Conservation (phyloP, 2,888 invertebrate species). For the Sinohyriopsis cumingii region DNA sequence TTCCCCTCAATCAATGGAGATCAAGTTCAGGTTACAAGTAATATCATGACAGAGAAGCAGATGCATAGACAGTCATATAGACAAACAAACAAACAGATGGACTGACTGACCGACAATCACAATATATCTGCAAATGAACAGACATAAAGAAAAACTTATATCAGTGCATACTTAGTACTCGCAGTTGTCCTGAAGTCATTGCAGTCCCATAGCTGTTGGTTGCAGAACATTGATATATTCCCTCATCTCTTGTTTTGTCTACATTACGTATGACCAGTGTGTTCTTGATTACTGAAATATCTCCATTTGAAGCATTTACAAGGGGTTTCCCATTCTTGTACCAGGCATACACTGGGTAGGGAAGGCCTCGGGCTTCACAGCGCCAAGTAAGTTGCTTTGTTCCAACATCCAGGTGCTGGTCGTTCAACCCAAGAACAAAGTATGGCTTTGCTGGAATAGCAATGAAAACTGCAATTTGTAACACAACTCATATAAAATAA, state of each 20-base stretch:
- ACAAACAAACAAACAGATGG: too few relatives aligned
- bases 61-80: too few relatives aligned
- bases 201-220: conserved; percentile 81
- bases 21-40: too few relatives aligned
- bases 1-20: too few relatives aligned
- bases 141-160: not conserved
- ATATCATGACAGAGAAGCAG: too few relatives aligned
- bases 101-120: too few relatives aligned
- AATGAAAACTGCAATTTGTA: conserved; percentile 5
- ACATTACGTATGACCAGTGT: conserved; percentile 44
- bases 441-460: conserved; percentile 59
- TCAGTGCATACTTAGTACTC: conserved; percentile 82
- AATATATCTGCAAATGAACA: too few relatives aligned
- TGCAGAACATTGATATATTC: conserved; percentile 95
- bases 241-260: conserved; percentile 74
- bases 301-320: conserved; percentile 19
- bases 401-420: conserved; percentile 62
- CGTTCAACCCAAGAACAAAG: conserved; percentile 59
- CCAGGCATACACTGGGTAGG: conserved; percentile 60
- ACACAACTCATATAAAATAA: not conserved
- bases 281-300: conserved; percentile 34
- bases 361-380: conserved; percentile 62
- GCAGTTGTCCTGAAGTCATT: conserved; percentile 90
- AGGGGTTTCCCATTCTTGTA: conserved; percentile 50
- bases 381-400: conserved; percentile 58